Evolutionary conservation across 2,888 invertebrate species (phyloP), one percentile per base, ranked within the genome.

Genomic region (Pecten maximus): DNA sequence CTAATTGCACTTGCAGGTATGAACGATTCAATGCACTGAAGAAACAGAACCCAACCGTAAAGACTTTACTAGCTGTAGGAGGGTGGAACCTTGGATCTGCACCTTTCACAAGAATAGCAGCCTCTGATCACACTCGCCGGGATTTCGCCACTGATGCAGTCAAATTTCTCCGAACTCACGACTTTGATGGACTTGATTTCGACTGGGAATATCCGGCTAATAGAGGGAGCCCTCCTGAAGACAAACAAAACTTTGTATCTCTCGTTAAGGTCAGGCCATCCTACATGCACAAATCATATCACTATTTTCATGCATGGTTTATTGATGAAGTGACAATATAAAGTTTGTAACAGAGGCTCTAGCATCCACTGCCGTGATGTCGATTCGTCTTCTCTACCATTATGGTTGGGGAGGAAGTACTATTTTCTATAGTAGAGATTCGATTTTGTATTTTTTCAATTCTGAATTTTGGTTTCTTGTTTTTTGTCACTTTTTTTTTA

Each of bases 51-150:
- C 96, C 96, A 0, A 98, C 98, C 0, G 97, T 98, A 54, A 99
- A 99, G 95, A 98, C 98, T 0, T 97, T 98, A 6, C 97, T 99
- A 48, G 98, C 98, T 0, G 96, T 99, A 89, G 99, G 99, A n/a
- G 99, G 99, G 0, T 99, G 99, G 99, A 98, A 98, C 0, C 99
- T 99, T 96, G 99, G 98, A 0, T 97, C 98, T 0, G 98, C 98
- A 40, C 97, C 95, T 12, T 96, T 96, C 92, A 94, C 95, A 8
- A 40, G 90, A 10, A 95, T 96, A 95, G n/a, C n/a, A n/a, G n/a
- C n/a, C n/a, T 95, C 95, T 19, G 90, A 94, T n/a, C n/a, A n/a
- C n/a, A n/a, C n/a, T 90, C 91, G 95, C 8, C 89, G 89, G 39
- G 94, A 94, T 35, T 96, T 96, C 91, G 94, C 95, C 23, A 91